phyloP scores from a whole-genome alignment of 2,797 vertebrate genomes.

The Chromobotia macracanthus region DNA sequence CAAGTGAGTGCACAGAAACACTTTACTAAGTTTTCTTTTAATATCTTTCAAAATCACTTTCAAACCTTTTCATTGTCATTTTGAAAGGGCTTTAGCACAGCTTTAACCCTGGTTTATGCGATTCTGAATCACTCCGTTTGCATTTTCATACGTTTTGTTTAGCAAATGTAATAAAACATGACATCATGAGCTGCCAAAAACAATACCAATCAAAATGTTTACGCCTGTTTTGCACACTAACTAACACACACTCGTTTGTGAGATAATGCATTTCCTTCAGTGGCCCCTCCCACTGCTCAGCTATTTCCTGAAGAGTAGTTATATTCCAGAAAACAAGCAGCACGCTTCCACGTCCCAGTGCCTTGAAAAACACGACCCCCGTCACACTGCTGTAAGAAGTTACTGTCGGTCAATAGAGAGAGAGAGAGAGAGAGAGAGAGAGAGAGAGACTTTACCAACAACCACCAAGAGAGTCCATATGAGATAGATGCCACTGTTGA shows the following conservation, averaged over 20 bases:
- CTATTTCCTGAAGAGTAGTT: conserved; percentile 28
- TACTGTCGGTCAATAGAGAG: conserved; percentile 33
- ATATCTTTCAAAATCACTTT: neutral
- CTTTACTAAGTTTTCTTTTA: neutral
- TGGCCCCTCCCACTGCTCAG: conserved; percentile 22
- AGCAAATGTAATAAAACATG: neutral
- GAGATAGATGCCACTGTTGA: conserved; percentile 99
- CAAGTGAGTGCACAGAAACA: neutral
- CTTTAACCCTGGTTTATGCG: neutral
- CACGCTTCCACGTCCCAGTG: neutral
- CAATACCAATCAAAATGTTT: neutral
- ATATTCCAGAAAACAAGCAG: conserved; percentile 15
- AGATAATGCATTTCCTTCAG: conserved; percentile 34
- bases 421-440: neutral
- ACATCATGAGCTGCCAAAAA: neutral
- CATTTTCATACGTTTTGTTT: too few relatives aligned
- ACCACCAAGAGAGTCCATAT: conserved; percentile 96
- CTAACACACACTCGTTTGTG: neutral
- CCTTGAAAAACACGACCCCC: conserved; percentile 24
- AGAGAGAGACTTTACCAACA: conserved; percentile 88
- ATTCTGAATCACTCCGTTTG: too few relatives aligned
- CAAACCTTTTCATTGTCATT: neutral
- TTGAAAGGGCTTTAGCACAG: neutral
- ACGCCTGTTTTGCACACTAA: neutral
- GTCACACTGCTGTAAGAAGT: conserved; percentile 14